Base-by-base conservation (phyloP, 2,113 vertebrate genomes). In the Hemibagrus wyckioides region DNA sequence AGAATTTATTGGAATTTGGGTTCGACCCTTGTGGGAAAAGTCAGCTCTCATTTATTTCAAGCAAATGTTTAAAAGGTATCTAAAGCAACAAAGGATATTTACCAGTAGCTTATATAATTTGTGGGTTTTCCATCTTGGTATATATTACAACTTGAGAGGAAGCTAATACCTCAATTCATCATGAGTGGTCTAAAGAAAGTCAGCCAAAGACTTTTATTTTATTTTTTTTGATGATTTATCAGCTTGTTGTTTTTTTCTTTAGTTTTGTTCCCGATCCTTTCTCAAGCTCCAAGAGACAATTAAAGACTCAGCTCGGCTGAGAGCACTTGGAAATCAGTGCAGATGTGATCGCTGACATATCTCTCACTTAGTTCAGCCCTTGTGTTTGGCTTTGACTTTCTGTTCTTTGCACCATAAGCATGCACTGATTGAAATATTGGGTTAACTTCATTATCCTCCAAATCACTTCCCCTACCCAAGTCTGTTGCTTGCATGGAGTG, bases 81-180 rank as follows among this genome's bases (percentile, higher is more conserved):
- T 8, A 82, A 87, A 85, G 65, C 87, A 89, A 61, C 88, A 83
- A 89, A 82, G 71, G 86, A 90, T 84, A 54, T 85, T 89, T 83
- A 36, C 88, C 87, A 90, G 85, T 50, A 91, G 82, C 86, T 89
- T 91, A 86, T 83, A 85, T 71, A 52, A 86, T 85, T 81, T 86
- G 82, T 67, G 71, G 76, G 48, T 89, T 92, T 92, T 92, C 87
- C 88, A 87, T 90, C 80, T 88, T 88, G 85, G 79, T 81, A 59
- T 76, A 54, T 79, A 83, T 86, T 85, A 89, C 87, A 85, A 91
- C 77, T 80, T 80, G 61, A 89, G 86, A 90, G 83, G 36, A 90
- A 92, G 28, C 33, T 44, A 75, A 90, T 85, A 77, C 61, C 57
- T 86, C 56, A 30, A 88, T 76, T 87, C 67, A 89, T 89, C 85